Base-by-base conservation (phyloP, 1,140 invertebrate species). In the Coptotermes formosanus region DNA sequence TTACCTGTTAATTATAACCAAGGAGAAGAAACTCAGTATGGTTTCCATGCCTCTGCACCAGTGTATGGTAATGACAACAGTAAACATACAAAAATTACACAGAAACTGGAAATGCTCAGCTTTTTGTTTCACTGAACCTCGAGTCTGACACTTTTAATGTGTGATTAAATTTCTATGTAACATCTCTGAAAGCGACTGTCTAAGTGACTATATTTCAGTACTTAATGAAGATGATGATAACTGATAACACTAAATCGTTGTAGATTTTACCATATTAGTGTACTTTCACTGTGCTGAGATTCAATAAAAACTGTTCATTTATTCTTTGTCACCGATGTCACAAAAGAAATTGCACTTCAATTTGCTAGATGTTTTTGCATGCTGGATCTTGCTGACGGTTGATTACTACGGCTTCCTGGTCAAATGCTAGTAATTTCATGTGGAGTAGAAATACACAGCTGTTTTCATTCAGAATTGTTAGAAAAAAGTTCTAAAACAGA, bases 11-110 rank as follows among this genome's bases (percentile, higher is more conserved):
- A 75, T 75, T 75, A 75, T 75, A 75, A 75, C 64, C 14, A 75
- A n/a, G 64, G 64, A 75, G 64, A 75, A 75, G 64, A 75, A 75
- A 75, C n/a, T 75, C 64, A 75, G n/a, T 75, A 75, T 75, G 64
- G 64, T 75, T 30, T 75, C 64, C 64, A 75, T 75, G 64, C 64
- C 64, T 75, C 64, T 75, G 64, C 25, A n/a, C 64, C 64, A 2
- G 64, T 9, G n/a, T 75, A n/a, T 75, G 64, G 30, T 75, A n/a
- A 30, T 75, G 59, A 75, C 16, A 30, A 75, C 64, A 30, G 7
- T 75, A 75, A 75, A 75, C 25, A 75, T 75, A 75, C 14, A 75
- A 75, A 75, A 75, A 25, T 75, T 75, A 75, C 64, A 75, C 64
- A 75, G 64, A 75, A 75, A 75, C n/a, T 75, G 2, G n/a, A 75